Evolutionary conservation across 2,797 vertebrate genomes (phyloP).

Genomic region (Setipinna tenuifilis): DNA sequence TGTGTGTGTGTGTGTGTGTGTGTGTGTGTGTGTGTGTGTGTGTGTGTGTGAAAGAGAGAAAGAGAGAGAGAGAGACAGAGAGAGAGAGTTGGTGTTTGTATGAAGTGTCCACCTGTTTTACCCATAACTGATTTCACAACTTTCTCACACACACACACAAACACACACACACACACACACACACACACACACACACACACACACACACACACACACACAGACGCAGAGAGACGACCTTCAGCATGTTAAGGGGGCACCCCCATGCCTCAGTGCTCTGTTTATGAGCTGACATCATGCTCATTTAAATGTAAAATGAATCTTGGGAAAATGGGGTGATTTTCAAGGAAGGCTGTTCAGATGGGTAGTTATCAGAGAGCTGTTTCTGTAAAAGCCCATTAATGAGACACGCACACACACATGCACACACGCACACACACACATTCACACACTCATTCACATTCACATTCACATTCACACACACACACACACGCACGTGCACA

Average conservation of each 20-base stretch:
- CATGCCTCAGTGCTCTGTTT: constrained; percentile 56
- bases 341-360: background rate
- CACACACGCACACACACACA: background rate
- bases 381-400: background rate
- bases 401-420: background rate
- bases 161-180: background rate
- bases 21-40: constrained; percentile 6
- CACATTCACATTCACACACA: background rate
- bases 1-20: background rate
- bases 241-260: constrained; percentile 50
- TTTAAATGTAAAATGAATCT: constrained; percentile 67
- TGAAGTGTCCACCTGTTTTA: background rate
- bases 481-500: background rate
- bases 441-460: background rate
- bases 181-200: background rate
- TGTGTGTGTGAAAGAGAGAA: too few relatives aligned
- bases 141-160: constrained; percentile 40
- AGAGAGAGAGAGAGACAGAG: constrained; percentile 37
- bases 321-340: constrained; percentile 50
- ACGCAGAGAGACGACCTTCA: constrained; percentile 52
- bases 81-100: background rate
- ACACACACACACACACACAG: constrained; percentile 19
- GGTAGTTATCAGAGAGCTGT: background rate
- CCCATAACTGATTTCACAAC: background rate
- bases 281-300: constrained; percentile 63